Conservation (phyloP, 1,140 invertebrate species). For the Streblospio benedicti region DNA sequence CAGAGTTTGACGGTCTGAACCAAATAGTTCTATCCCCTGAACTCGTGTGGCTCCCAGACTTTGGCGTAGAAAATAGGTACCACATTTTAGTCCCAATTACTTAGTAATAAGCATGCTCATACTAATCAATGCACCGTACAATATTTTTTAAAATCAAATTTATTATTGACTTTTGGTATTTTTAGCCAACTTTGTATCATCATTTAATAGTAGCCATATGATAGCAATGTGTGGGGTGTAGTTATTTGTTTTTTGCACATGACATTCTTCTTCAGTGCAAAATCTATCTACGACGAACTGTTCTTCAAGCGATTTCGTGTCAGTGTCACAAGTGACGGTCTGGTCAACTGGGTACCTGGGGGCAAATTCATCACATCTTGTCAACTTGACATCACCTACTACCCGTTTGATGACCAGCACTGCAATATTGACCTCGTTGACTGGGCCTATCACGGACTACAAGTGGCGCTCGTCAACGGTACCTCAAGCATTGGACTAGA, state of each 20-base stretch:
- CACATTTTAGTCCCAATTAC: no score
- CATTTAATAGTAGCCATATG: no score
- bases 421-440: constrained; percentile 43
- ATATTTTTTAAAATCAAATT: no score
- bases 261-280: no score
- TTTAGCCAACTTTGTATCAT: no score
- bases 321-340: constrained; percentile 26
- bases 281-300: constrained; percentile 27
- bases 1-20: constrained; percentile 3
- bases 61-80: constrained; percentile 13
- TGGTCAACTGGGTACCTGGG: constrained; percentile 35
- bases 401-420: constrained; percentile 28
- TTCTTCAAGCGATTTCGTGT: constrained; percentile 31
- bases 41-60: constrained; percentile 12
- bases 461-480: constrained; percentile 17
- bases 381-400: constrained; percentile 24
- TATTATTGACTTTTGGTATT: no score
- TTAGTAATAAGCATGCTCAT: no score
- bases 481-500: background rate
- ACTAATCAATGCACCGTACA: no score
- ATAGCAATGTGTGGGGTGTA: no score
- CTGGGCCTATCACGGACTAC: constrained; percentile 43
- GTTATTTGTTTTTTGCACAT: no score
- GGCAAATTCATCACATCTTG: constrained; percentile 30
- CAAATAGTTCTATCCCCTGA: constrained; percentile 7